Base-by-base conservation (phyloP, 2,888 invertebrate genomes). In the Leptinotarsa haldemani region DNA sequence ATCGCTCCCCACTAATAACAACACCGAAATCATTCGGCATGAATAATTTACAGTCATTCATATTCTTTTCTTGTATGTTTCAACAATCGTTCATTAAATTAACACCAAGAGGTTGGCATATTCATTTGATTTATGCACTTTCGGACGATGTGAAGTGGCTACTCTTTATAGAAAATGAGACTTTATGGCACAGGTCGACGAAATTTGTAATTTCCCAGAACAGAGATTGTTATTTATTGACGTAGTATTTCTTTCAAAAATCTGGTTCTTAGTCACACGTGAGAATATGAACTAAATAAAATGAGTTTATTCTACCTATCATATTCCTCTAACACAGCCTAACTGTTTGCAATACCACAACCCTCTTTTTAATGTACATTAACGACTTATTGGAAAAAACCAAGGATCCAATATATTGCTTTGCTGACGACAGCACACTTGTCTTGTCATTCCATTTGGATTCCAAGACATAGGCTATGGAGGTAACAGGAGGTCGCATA, bases 11-110 rank as follows among this genome's bases (percentile, higher is more conserved):
- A 77, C 69, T 74, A 78, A 78, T 77, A 77, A 76, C 75, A 73
- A 56, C 75, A 68, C 73, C 75, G 73, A 77, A 77, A 75, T 76
- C 78, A 74, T 71, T 76, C 76, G 74, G 74, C 78, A 75, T 78
- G 72, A 78, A 78, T 78, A 78, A 78, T 78, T 70, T 70, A 75
- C 72, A 69, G 73, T 76, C 75, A 76, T 78, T 78, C 78, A 75
- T 72, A 74, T 69, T 72, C 78, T 75, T 76, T 75, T 74, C 75
- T 71, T 75, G 73, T 74, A 70, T 74, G 74, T 76, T 75, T 76
- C 76, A 75, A 78, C 76, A 78, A 78, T 78, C 78, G 73, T 75
- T 75, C 76, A 78, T 78, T 78, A 76, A 78, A 78, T 76, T 78
- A 78, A 78, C 78, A 76, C 76, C 76, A 70, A 72, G 71, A 77